Percentiles rank a stretch among this genome's conserved stretches.
These are phyloP conservation scores for Lochmaea crataegi DNA, from an alignment of 2,888 invertebrate genomes.

Conservation along the genomic window DNA sequence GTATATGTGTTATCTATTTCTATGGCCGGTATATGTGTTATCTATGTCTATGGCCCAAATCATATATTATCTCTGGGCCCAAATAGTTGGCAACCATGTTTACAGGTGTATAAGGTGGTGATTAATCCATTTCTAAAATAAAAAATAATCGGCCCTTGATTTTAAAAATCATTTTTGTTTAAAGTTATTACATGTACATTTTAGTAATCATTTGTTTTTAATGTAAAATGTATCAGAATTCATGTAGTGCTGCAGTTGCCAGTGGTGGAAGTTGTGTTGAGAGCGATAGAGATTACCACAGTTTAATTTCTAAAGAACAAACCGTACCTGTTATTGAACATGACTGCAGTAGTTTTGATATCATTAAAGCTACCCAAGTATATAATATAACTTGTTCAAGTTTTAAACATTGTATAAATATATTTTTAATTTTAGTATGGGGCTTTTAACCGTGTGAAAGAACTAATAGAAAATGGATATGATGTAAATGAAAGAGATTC, in stretches of 20 bases:
- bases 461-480: conserved; percentile 91
- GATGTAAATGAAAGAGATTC: conserved; percentile 94
- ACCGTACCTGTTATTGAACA: conserved; percentile 74
- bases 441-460: conserved; percentile 82
- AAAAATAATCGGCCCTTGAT: not conserved
- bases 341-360: conserved; percentile 87
- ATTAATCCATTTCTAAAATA: not conserved
- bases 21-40: no score
- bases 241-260: conserved; percentile 79
- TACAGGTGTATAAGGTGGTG: not conserved
- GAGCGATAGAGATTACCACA: conserved; percentile 73
- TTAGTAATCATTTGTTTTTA: conserved; percentile 10
- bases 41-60: not conserved
- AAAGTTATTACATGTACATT: not conserved
- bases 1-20: no score
- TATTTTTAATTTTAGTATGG: conserved; percentile 75
- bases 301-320: conserved; percentile 72
- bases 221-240: conserved; percentile 74
- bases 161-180: not conserved
- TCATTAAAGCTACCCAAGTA: conserved; percentile 94
- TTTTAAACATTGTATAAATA: not conserved
- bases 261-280: conserved; percentile 72
- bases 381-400: conserved; percentile 12
- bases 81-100: not conserved
- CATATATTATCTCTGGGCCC: no score